phyloP scores from a whole-genome alignment of 2,888 invertebrate species.

The Epinotia demarniana region DNA sequence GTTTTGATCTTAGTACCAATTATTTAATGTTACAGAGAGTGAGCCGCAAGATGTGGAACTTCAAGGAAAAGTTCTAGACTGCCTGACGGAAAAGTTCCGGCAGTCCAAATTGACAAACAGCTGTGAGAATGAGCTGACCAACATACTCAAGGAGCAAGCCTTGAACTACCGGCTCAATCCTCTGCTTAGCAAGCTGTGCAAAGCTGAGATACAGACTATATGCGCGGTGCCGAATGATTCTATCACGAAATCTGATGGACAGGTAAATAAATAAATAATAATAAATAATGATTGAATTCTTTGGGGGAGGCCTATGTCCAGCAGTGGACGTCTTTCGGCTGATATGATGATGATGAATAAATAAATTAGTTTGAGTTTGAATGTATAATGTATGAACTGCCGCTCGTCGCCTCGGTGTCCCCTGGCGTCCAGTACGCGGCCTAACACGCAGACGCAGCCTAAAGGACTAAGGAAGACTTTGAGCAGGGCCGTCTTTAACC shows the following conservation, averaged over 20 bases:
- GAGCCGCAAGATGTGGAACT: slow-evolving; percentile 88
- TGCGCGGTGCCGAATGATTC: slow-evolving; percentile 81
- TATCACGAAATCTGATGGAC: slow-evolving; percentile 77
- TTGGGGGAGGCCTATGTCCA: no score
- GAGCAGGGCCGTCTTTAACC: no score
- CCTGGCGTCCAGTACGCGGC: no score
- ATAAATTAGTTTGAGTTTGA: no score
- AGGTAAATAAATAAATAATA: slow-evolving; percentile 60
- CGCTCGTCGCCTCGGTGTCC: no score
- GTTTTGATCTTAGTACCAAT: no score
- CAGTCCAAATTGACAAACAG: slow-evolving; percentile 88
- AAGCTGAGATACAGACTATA: slow-evolving; percentile 88
- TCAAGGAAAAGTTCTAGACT: slow-evolving; percentile 93
- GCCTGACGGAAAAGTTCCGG: slow-evolving; percentile 92
- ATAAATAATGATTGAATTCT: no score
- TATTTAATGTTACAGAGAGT: slow-evolving; percentile 64
- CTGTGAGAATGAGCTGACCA: slow-evolving; percentile 93
- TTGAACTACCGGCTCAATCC: slow-evolving; percentile 96
- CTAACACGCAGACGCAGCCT: no score
- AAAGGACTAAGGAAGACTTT: no score
- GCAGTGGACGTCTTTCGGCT: no score
- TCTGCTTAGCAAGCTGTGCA: slow-evolving; percentile 92
- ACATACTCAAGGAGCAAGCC: slow-evolving; percentile 94
- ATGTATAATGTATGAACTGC: no score
- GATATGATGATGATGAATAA: no score